Percentiles rank a stretch among this genome's conserved stretches.
phyloP scores from a whole-genome alignment of 37 sponge, comb jelly and placozoan species.

The Tethya wilhelma region DNA sequence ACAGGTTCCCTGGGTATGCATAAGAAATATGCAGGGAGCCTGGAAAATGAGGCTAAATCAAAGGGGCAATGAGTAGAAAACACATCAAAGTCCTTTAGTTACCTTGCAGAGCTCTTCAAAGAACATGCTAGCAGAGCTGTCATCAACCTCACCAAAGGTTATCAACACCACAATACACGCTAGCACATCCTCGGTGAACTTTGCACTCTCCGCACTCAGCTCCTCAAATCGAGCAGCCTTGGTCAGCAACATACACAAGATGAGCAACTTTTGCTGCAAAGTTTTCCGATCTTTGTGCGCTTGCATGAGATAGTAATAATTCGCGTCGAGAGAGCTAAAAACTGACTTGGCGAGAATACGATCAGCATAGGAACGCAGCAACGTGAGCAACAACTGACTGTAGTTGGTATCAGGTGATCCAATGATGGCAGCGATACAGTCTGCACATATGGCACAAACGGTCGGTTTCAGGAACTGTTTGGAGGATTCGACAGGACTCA shows the following conservation, averaged over 20 bases:
- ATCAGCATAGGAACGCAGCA: constrained; percentile 7
- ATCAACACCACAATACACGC: constrained; percentile 11
- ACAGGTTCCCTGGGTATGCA: too few species aligned
- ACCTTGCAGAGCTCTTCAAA: constrained; percentile 17
- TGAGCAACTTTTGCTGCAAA: constrained; percentile 7
- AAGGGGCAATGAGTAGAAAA: too few species aligned
- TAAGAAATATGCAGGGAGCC: too few species aligned
- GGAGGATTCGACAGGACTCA: too few species aligned
- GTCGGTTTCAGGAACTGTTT: constrained; percentile 17
- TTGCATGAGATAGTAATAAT: not conserved
- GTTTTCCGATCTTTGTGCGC: not conserved
- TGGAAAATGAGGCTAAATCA: too few species aligned
- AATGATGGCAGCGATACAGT: constrained; percentile 9
- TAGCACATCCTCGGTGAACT: constrained; percentile 12
- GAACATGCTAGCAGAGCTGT: not conserved
- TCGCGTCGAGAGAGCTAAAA: constrained; percentile 22
- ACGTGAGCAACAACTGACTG: constrained; percentile 15
- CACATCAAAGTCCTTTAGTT: too few species aligned
- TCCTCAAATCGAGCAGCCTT: constrained; percentile 15
- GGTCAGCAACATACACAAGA: not conserved
- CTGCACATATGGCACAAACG: constrained; percentile 31
- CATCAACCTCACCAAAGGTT: not conserved
- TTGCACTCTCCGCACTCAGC: not conserved
- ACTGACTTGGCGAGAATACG: not conserved
- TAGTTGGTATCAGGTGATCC: not conserved